Conservation (phyloP, 2,888 invertebrate species). For the Tromatobia lineatoria region DNA sequence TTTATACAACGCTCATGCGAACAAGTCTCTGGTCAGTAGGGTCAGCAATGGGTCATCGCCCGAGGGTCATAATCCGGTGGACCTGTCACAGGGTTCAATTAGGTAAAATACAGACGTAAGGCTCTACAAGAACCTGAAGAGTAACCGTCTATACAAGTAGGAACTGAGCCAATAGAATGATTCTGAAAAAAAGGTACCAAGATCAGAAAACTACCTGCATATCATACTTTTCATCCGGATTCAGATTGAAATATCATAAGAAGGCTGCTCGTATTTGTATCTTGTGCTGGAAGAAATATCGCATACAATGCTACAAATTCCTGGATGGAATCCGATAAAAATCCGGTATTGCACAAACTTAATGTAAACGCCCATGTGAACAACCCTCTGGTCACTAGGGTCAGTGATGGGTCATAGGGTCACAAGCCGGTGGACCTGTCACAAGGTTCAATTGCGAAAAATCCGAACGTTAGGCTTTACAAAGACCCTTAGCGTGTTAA, state of each 20-base stretch:
- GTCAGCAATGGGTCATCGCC: conserved; percentile 55
- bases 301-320: conserved; percentile 21
- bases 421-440: conserved; percentile 68
- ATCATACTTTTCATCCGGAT: no score
- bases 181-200: no score
- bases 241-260: no score
- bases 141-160: no score
- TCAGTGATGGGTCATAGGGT: conserved; percentile 62
- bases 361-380: conserved; percentile 29
- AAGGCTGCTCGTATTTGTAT: no score
- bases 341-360: conserved; percentile 29
- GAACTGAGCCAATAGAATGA: no score
- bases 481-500: background rate
- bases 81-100: conserved; percentile 58
- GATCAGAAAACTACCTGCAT: no score
- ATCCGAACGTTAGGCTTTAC: conserved; percentile 22
- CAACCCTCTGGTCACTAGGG: conserved; percentile 54
- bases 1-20: conserved; percentile 18
- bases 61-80: conserved; percentile 66
- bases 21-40: conserved; percentile 57
- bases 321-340: conserved; percentile 40
- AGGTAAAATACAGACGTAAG: conserved; percentile 27
- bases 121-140: background rate
- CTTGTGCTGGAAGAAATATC: no score
- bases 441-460: conserved; percentile 27